Evolutionary conservation across 1,140 invertebrate species (phyloP).

Genomic region (Cataglyphis hispanica): DNA sequence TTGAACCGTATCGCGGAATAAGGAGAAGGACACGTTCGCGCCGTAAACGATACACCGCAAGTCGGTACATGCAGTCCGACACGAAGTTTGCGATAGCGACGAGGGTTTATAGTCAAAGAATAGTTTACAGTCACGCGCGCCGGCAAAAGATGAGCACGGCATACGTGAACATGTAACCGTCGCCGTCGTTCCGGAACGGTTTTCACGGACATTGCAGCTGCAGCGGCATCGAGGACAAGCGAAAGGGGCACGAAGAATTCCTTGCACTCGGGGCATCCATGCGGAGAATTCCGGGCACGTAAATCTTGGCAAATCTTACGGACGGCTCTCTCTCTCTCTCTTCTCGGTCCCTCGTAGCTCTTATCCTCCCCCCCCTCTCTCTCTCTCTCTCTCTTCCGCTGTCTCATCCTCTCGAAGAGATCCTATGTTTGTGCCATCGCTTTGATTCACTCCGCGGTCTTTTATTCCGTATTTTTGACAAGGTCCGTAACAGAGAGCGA

Average conservation of each 20-base stretch:
- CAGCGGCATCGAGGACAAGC: slow-evolving; percentile 30
- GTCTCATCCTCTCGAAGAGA: not conserved
- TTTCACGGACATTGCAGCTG: slow-evolving; percentile 40
- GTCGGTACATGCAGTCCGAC: slow-evolving; percentile 38
- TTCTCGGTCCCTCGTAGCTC: not conserved
- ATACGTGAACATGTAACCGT: slow-evolving; percentile 28
- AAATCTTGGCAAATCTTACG: slow-evolving; percentile 76
- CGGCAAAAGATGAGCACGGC: slow-evolving; percentile 38
- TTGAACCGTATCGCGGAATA: slow-evolving; percentile 4
- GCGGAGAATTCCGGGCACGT: slow-evolving; percentile 74
- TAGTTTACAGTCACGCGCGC: slow-evolving; percentile 49
- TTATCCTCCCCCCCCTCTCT: slow-evolving; percentile 23
- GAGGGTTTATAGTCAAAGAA: slow-evolving; percentile 48
- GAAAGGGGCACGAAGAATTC: slow-evolving; percentile 71
- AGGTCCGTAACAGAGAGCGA: slow-evolving; percentile 47
- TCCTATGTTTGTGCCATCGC: slow-evolving; percentile 36
- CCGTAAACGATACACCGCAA: slow-evolving; percentile 27
- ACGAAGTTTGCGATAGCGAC: slow-evolving; percentile 36
- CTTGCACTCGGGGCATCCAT: slow-evolving; percentile 70
- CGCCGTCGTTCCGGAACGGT: slow-evolving; percentile 13
- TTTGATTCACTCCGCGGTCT: slow-evolving; percentile 56
- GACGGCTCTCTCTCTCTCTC: slow-evolving; percentile 55
- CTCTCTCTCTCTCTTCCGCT: not conserved
- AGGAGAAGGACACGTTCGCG: slow-evolving; percentile 15
- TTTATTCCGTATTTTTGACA: slow-evolving; percentile 59